Percentiles rank a stretch among this genome's conserved stretches.
These are phyloP conservation scores for Pelosia muscerda DNA, from an alignment of 2,888 invertebrate species.

Conservation along the genomic window DNA sequence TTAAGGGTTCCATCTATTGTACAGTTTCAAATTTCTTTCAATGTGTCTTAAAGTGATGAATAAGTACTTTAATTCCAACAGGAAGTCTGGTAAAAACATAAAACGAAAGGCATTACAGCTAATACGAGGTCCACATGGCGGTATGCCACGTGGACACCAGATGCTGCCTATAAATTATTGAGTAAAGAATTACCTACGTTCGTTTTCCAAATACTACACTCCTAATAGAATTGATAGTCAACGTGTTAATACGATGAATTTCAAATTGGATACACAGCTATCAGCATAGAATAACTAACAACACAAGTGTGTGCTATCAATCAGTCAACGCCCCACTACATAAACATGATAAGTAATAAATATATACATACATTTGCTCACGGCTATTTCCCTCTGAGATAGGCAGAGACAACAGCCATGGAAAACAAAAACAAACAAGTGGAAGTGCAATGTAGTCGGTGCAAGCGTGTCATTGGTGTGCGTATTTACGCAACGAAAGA, in stretches of 20 bases:
- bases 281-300: neutral
- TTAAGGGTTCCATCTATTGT: too few relatives aligned
- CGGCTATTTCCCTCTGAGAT: neutral
- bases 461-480: too few relatives aligned
- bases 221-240: neutral
- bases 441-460: too few relatives aligned
- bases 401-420: too few relatives aligned
- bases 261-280: neutral
- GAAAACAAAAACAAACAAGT: too few relatives aligned
- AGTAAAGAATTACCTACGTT: neutral
- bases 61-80: too few relatives aligned
- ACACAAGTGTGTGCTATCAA: neutral
- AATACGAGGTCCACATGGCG: neutral
- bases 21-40: too few relatives aligned
- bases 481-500: too few relatives aligned
- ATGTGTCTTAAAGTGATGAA: too few relatives aligned
- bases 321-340: neutral
- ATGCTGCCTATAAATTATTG: neutral
- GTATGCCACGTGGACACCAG: neutral
- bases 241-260: neutral
- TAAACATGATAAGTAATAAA: neutral
- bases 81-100: neutral
- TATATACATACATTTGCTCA: neutral
- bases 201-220: neutral
- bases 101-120: neutral